Base-by-base conservation (phyloP, 2,113 vertebrate species). In the Catharus fuscescens region DNA sequence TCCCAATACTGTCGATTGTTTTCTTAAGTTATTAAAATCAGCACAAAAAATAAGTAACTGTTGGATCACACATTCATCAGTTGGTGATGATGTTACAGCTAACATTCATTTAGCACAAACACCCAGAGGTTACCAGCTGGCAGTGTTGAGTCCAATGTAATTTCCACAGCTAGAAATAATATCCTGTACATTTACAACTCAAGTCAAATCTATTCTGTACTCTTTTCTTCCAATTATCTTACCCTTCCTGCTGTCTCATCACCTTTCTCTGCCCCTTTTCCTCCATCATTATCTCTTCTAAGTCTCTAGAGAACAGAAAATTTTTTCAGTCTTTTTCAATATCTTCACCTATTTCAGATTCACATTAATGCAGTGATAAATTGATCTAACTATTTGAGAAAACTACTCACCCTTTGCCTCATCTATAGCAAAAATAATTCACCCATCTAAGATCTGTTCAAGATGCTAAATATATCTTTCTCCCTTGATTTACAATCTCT, bases 151-250 rank as follows among this genome's bases (percentile, higher is more conserved):
- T 59, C 48, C 70, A 71, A 28, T 50, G 32, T 62, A 69, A 82
- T 83, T 96, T 85, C 67, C 66, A 79, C 38, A 82, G 36, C 25
- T 77, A 95, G 71, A 90, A 92, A 91, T 84, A 95, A 80, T 44
- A 80, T n/a, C 54, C 59, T 77, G 48, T 95, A 82, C 45, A 88
- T 74, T 80, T 93, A n/a, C 67, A 88, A 24, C 59, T 73, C n/a
- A 47, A 91, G 70, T 72, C 12, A 87, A 94, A 88, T 71, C 62
- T 83, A 90, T 88, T 40, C 40, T 76, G 28, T 52, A 62, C 32
- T 72, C 26, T 82, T 32, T 82, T 88, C 47, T 94, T 93, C 74
- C 76, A 90, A 88, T 95, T 91, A 95, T 93, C 64, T 26, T 77
- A 38, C n/a, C 18, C 18, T 93, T 91, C 78, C 59, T 90, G 56